These are phyloP conservation scores for Temnothorax longispinosus DNA, from an alignment of 1,140 invertebrate genomes.

Conservation along the genomic window DNA sequence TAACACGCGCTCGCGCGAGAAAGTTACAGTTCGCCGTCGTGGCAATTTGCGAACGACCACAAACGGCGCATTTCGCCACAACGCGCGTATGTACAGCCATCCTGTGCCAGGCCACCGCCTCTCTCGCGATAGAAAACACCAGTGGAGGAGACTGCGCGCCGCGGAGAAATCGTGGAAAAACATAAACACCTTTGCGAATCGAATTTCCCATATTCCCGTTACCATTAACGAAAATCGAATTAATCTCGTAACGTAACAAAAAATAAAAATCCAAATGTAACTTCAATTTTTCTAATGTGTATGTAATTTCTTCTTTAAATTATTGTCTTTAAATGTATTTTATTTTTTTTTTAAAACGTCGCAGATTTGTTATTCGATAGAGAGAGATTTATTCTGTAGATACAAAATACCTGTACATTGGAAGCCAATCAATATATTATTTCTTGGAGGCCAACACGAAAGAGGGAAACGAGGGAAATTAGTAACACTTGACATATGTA, in stretches of 20 bases:
- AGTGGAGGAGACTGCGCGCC: conserved; percentile 15
- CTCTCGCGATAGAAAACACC: conserved; percentile 34
- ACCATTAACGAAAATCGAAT: neutral
- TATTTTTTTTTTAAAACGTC: neutral
- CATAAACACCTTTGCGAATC: neutral
- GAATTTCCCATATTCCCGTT: conserved; percentile 8
- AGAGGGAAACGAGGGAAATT: neutral
- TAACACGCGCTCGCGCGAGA: conserved; percentile 66
- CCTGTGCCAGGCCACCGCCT: conserved; percentile 49
- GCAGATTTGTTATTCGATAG: neutral
- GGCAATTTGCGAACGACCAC: conserved; percentile 58
- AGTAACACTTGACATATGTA: neutral
- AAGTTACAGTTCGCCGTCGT: conserved; percentile 64
- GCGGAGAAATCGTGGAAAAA: conserved; percentile 65
- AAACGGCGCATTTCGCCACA: conserved; percentile 62
- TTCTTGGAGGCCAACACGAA: neutral
- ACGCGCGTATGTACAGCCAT: conserved; percentile 43
- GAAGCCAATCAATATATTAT: neutral
- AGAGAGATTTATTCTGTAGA: neutral
- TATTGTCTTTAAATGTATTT: neutral
- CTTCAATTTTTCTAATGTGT: neutral
- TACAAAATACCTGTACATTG: neutral
- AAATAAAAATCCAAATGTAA: neutral
- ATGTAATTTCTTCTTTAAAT: neutral
- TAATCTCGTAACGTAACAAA: neutral